Evolutionary conservation across 2,113 vertebrate genomes (phyloP).

Genomic region (Mesocricetus auratus): DNA sequence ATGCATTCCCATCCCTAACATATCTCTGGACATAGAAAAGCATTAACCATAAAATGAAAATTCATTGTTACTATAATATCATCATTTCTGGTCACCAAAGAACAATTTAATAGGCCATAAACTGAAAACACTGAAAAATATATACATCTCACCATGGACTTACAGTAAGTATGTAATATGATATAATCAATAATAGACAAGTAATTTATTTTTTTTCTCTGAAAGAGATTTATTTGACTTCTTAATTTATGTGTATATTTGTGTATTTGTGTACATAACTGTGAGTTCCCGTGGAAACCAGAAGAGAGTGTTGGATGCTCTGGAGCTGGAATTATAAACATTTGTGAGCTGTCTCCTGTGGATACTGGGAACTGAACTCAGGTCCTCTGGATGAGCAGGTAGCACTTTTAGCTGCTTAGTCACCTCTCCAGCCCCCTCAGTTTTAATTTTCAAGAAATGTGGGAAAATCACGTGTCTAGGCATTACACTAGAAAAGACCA

Average conservation of each 20-base stretch:
- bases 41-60: constrained; percentile 1
- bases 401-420: neutral
- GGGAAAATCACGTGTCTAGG: neutral
- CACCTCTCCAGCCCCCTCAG: too few species aligned
- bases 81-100: neutral
- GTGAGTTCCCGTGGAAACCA: neutral
- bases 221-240: neutral
- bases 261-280: neutral
- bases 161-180: neutral
- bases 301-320: neutral
- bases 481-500: neutral
- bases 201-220: neutral
- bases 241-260: neutral
- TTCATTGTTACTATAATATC: neutral
- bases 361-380: neutral
- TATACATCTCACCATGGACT: neutral
- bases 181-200: neutral
- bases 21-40: neutral
- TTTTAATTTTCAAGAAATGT: neutral
- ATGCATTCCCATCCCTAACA: neutral
- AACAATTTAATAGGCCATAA: neutral
- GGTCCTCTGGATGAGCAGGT: neutral
- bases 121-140: neutral
- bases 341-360: neutral
- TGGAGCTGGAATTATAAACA: neutral